phyloP scores from a whole-genome alignment of 1,140 invertebrate genomes.

The Charaxes varanes region DNA sequence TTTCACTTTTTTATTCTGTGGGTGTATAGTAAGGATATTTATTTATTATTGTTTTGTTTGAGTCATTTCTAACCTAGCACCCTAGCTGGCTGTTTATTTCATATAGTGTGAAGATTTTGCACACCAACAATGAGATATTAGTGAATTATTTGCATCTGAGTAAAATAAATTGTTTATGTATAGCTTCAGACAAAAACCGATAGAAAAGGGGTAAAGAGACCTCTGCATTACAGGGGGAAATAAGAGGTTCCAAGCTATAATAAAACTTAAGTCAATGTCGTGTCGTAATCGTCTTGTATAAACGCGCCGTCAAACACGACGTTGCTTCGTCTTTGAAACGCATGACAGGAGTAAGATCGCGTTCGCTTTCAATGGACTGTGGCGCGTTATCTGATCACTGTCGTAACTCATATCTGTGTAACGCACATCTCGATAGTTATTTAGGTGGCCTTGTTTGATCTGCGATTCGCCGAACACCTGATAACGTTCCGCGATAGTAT shows the following conservation, averaged over 20 bases:
- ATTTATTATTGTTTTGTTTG: no score
- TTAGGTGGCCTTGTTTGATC: conserved; percentile 39
- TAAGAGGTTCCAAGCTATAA: not conserved
- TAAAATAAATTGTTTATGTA: no score
- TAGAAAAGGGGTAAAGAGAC: no score
- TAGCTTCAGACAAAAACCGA: no score
- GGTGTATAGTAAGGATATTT: no score
- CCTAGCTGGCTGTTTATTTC: no score
- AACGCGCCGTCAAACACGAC: not conserved
- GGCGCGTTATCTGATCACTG: conserved; percentile 55
- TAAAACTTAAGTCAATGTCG: not conserved
- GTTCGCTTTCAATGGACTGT: conserved; percentile 44
- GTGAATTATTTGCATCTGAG: no score
- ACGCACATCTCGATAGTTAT: conserved; percentile 37
- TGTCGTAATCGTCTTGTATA: not conserved
- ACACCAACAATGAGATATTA: no score
- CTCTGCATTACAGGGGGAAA: not conserved
- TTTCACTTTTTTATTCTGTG: no score
- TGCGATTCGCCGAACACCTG: conserved; percentile 32
- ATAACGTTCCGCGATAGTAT: conserved; percentile 21
- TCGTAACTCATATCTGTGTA: conserved; percentile 42
- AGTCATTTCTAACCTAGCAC: no score
- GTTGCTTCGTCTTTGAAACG: conserved; percentile 15
- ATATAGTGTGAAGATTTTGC: no score
- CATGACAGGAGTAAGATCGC: conserved; percentile 36